Evolutionary conservation across 2,888 invertebrate species (phyloP).

Genomic region (Pseudococcus viburni): DNA sequence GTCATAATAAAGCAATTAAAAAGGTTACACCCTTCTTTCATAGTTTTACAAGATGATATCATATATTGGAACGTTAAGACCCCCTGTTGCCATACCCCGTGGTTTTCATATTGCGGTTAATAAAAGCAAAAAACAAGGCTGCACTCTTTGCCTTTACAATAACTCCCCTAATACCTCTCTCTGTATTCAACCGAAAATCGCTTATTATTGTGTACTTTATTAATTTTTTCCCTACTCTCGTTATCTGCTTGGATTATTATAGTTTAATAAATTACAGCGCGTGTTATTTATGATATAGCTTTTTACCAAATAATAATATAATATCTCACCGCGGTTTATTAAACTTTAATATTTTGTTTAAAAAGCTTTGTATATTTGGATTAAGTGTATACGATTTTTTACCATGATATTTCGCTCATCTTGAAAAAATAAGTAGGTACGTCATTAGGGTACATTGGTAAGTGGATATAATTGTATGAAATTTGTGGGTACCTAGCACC

Average conservation of each 20-base stretch:
- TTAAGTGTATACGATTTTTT: background rate
- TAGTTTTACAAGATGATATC: conserved; percentile 66
- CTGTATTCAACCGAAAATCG: conserved; percentile 60
- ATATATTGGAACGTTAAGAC: conserved; percentile 64
- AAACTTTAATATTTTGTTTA: conserved; percentile 43
- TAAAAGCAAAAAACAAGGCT: conserved; percentile 65
- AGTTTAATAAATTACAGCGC: conserved; percentile 62
- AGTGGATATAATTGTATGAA: no score
- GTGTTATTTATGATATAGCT: conserved; percentile 63
- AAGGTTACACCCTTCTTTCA: conserved; percentile 66
- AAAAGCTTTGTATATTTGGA: background rate
- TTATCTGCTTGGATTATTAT: conserved; percentile 60
- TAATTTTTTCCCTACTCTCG: conserved; percentile 65
- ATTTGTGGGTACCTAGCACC: no score
- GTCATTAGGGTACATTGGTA: no score
- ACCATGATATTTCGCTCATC: no score
- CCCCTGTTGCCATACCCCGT: conserved; percentile 59
- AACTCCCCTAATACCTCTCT: conserved; percentile 53
- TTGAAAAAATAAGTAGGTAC: background rate
- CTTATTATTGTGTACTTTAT: conserved; percentile 66
- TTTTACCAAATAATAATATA: conserved; percentile 22
- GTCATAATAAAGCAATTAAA: conserved; percentile 66
- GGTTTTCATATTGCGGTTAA: conserved; percentile 66
- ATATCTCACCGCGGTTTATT: conserved; percentile 23
- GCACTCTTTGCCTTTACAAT: conserved; percentile 61